These are phyloP conservation scores for Drosophila setosimentum DNA, from an alignment of 2,888 invertebrate species.

Conservation along the genomic window DNA sequence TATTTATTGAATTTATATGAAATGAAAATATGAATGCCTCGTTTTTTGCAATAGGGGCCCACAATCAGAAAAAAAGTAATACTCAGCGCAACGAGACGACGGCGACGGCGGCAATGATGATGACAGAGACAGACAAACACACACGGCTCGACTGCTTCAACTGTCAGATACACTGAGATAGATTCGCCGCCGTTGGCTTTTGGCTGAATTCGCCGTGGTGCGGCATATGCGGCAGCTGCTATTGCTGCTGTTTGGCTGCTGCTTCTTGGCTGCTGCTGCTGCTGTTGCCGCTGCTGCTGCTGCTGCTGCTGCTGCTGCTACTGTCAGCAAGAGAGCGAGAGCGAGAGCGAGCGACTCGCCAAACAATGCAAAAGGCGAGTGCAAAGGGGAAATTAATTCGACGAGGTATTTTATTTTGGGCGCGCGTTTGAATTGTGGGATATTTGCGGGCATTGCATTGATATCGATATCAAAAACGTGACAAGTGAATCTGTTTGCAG, in stretches of 20 bases:
- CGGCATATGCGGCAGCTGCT: constrained; percentile 72
- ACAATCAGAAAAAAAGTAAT: constrained; percentile 75
- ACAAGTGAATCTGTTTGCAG: background rate
- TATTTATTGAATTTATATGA: constrained; percentile 46
- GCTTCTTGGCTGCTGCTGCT: constrained; percentile 41
- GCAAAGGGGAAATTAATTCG: constrained; percentile 61
- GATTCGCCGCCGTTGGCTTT: constrained; percentile 63
- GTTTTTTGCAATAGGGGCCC: constrained; percentile 65
- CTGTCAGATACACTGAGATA: constrained; percentile 56
- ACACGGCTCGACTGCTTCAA: constrained; percentile 52
- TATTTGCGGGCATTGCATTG: background rate
- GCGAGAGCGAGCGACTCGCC: constrained; percentile 53
- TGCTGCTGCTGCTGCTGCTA: constrained; percentile 38
- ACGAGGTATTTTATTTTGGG: constrained; percentile 42
- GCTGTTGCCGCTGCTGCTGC: constrained; percentile 56
- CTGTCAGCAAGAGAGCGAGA: constrained; percentile 26
- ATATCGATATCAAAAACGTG: constrained; percentile 25
- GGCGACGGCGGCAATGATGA: constrained; percentile 68
- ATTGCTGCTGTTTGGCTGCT: constrained; percentile 53
- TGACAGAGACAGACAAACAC: constrained; percentile 68
- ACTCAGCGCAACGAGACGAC: constrained; percentile 71
- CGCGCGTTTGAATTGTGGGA: constrained; percentile 54
- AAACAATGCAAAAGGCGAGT: constrained; percentile 58
- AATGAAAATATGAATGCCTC: constrained; percentile 54
- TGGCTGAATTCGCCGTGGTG: constrained; percentile 62